Evolutionary conservation across 2,113 vertebrate species (phyloP), one percentile per base, ranked within the genome.

Genomic region (Numenius arquata): DNA sequence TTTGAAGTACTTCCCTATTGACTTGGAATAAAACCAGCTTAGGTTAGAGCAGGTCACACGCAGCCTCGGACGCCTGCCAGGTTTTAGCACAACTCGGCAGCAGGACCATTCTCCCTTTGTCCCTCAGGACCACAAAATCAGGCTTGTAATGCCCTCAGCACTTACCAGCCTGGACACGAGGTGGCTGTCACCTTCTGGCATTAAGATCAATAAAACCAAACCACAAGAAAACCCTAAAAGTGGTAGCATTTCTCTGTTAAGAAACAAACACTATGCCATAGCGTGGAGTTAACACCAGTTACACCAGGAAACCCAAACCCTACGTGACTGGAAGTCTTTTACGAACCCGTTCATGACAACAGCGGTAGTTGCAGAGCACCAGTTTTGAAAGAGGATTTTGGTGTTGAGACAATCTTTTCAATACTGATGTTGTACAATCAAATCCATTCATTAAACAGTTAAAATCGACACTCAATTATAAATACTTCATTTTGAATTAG

Each of bases 381-480:
- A 95, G 73, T 89, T 95, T 85, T 89, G 94, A 91, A 96, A 96
- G 94, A 96, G 89, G 90, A 66, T 96, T 96, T 93, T 90, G 96
- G 92, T 95, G 96, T 91, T 75, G 96, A 95, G 94, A 96, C 78
- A 97, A 95, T 93, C 88, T 95, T 97, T 96, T 95, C 96, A 95
- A 95, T 89, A 96, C 95, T 96, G 96, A 96, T 96, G 96, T 95
- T 91, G 96, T 93, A 96, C 95, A 95, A 95, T 93, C 91, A 96
- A 91, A 96, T 95, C 96, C 96, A 88, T 84, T 95, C 95, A 96
- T 94, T 96, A 97, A 93, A 90, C 89, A 96, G 92, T 96, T 96
- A 90, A 96, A 92, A 95, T 75, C 6, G 79, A 93, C 89, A 91
- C 68, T 92, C 76, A 96, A 95, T 89, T 95, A 89, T 93, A 90